A percentile compares a stretch with the other conserved stretches of the same genome.
phyloP scores from a whole-genome alignment of 2,113 vertebrate genomes.

The Spilogale gracilis region DNA sequence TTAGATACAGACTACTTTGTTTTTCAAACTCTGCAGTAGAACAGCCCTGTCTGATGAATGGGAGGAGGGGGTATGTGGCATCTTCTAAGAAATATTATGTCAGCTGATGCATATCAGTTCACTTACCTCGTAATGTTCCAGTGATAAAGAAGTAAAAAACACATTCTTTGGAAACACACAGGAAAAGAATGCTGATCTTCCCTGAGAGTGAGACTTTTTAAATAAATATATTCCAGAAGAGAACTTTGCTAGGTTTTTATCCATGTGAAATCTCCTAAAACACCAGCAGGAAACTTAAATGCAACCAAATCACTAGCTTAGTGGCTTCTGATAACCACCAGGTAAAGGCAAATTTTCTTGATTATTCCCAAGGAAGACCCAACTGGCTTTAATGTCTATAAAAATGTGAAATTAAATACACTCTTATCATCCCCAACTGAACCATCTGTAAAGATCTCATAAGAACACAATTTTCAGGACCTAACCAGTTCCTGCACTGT shows the following conservation, averaged over 20 bases:
- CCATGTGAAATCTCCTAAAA: constrained; percentile 42
- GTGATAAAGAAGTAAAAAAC: background rate
- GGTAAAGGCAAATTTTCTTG: constrained; percentile 68
- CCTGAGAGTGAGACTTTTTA: background rate
- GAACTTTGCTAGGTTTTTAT: constrained; percentile 25
- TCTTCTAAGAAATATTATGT: background rate
- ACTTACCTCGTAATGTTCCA: background rate
- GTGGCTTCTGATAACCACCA: constrained; percentile 53
- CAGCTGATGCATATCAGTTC: background rate
- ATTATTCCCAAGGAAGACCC: constrained; percentile 68
- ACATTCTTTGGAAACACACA: background rate
- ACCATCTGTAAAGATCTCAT: constrained; percentile 70
- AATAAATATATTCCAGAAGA: constrained; percentile 45
- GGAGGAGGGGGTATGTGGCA: background rate
- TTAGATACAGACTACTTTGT: too few relatives aligned
- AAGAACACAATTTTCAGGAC: constrained; percentile 65
- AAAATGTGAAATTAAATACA: constrained; percentile 71
- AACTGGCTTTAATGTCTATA: constrained; percentile 64
- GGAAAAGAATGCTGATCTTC: background rate
- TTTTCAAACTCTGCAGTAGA: background rate
- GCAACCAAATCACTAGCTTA: constrained; percentile 51
- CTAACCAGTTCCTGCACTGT: constrained; percentile 30
- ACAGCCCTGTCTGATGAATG: fast-evolving
- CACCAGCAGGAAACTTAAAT: constrained; percentile 65
- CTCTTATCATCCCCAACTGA: constrained; percentile 65